A percentile compares a stretch with the other conserved stretches of the same genome.
phyloP scores from a whole-genome alignment of 2,888 invertebrate species.

The Thymelicus sylvestris region DNA sequence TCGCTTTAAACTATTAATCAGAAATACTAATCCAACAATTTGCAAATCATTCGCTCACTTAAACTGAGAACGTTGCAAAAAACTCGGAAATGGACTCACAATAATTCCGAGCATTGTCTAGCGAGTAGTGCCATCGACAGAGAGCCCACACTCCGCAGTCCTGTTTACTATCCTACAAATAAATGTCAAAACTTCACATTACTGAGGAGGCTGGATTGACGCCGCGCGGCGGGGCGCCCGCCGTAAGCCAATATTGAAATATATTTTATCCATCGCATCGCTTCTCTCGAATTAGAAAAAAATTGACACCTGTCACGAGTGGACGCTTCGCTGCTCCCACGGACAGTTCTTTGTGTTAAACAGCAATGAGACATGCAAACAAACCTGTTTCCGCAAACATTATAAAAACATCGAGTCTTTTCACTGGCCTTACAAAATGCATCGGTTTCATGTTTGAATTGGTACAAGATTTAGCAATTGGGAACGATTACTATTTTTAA shows the following conservation, averaged over 20 bases:
- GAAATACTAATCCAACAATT: background rate
- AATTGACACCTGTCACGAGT: constrained; percentile 54
- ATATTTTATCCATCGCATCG: constrained; percentile 44
- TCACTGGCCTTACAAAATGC: constrained; percentile 10
- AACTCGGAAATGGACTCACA: constrained; percentile 15
- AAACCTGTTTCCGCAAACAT: constrained; percentile 44
- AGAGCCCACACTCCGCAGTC: constrained; percentile 36
- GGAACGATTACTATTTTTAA: background rate
- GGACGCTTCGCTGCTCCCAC: constrained; percentile 47
- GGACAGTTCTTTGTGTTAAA: constrained; percentile 44
- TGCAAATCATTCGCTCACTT: constrained; percentile 29
- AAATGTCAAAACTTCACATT: constrained; percentile 51
- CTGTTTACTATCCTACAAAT: constrained; percentile 53
- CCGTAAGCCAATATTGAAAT: constrained; percentile 40
- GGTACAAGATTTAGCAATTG: background rate
- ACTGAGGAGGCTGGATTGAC: constrained; percentile 39
- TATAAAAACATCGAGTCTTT: constrained; percentile 18
- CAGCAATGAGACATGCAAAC: constrained; percentile 45
- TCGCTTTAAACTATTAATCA: background rate
- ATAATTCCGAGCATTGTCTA: constrained; percentile 18
- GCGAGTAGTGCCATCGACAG: constrained; percentile 10
- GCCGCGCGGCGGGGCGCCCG: constrained; percentile 46
- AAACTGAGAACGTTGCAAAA: background rate
- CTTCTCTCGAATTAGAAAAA: constrained; percentile 48
- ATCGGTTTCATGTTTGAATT: constrained; percentile 3